Evolutionary conservation across 2,113 vertebrate genomes (phyloP).

Genomic region (Cygnus buccinator): DNA sequence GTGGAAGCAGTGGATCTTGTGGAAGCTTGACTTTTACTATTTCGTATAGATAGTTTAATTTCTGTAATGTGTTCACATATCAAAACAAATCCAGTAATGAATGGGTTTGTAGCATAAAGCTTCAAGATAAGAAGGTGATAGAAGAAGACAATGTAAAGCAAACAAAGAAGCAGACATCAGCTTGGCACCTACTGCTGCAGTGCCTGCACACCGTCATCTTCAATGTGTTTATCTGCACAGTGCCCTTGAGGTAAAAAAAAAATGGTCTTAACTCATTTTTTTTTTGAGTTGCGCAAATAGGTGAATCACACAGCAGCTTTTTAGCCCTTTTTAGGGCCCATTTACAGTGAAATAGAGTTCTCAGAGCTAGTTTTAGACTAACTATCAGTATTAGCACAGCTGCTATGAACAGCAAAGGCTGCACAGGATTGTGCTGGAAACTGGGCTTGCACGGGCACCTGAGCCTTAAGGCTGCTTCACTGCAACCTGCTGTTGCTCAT

Average conservation of each 20-base stretch:
- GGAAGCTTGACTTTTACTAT: background rate
- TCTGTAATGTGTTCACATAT: background rate
- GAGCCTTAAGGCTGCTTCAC: background rate
- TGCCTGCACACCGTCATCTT: background rate
- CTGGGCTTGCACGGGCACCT: fast-evolving
- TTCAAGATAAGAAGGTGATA: background rate
- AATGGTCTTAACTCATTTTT: background rate
- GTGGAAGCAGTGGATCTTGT: background rate
- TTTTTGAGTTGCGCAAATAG: background rate
- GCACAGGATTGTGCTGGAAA: background rate
- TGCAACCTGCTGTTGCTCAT: background rate
- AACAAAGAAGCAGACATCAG: background rate
- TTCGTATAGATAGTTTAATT: background rate
- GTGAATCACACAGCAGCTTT: background rate
- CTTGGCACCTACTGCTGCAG: background rate
- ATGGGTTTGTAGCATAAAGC: background rate
- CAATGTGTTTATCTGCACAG: background rate
- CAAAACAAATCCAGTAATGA: background rate
- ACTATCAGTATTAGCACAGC: background rate
- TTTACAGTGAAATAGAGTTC: background rate
- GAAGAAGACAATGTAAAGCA: background rate
- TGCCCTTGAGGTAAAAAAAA: background rate
- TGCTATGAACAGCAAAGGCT: background rate
- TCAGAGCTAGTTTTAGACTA: background rate
- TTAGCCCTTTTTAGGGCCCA: background rate